Conservation (phyloP, 2,113 vertebrate species). For the Bettongia penicillata region DNA sequence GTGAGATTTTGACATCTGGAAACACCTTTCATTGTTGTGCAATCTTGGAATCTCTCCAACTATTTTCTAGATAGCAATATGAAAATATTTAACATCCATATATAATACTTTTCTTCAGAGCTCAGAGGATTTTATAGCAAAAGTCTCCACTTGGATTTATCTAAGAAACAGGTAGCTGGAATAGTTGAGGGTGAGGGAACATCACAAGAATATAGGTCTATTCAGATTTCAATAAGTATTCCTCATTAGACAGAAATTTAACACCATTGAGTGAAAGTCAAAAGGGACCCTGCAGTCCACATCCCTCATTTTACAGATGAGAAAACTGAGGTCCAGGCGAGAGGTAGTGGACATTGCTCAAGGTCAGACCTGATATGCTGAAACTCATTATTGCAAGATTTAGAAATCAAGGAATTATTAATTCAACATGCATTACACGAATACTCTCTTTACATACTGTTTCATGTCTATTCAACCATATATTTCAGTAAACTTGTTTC, state of each 20-base stretch:
- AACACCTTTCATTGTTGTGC: conserved; percentile 1
- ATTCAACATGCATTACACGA: neutral
- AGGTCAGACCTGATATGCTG: neutral
- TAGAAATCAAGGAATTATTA: conserved; percentile 8
- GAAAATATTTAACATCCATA: neutral
- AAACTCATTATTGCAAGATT: conserved; percentile 6
- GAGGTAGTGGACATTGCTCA: neutral
- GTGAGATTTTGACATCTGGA: neutral
- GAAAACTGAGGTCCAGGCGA: neutral
- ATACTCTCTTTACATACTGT: neutral
- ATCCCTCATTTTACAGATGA: neutral
- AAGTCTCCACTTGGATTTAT: neutral
- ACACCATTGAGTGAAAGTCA: neutral
- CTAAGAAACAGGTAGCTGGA: conserved; percentile 28
- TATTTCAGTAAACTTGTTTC: neutral
- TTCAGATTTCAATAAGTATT: neutral
- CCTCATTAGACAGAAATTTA: neutral
- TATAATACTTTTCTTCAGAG: neutral
- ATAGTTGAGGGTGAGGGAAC: neutral
- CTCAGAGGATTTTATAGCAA: neutral
- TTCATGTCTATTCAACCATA: neutral
- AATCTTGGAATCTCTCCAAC: conserved; percentile 21
- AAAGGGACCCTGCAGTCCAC: neutral
- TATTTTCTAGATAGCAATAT: conserved; percentile 8
- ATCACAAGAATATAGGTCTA: neutral